Evolutionary conservation across 2,113 vertebrate species (phyloP), one percentile per base, ranked within the genome.

Genomic region (Neomonachus schauinslandi): DNA sequence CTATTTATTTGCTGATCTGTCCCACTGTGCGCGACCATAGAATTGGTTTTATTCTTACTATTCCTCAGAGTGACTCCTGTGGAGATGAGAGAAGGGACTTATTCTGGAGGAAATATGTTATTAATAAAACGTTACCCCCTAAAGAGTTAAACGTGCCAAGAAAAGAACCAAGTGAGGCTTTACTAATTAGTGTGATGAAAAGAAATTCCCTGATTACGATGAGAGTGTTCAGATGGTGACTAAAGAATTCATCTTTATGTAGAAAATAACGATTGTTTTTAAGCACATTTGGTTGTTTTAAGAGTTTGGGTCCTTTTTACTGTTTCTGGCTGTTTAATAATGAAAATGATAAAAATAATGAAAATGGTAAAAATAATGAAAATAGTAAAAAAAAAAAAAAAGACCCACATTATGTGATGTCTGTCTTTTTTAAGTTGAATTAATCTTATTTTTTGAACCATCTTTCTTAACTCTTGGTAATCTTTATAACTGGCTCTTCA

Each of bases 81-180:
- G 36, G 92, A 96, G 85, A 46, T 8, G 1, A 91, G 79, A 82
- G 89, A 71, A 89, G 67, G 88, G 59, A 92, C 49, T 79, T 61
- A 67, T 87, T 86, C 69, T 89, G 61, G 59, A 97, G 93, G 74
- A 98, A 97, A 94, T 84, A 91, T 28, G 55, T 96, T 91, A 94
- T 80, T 95, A 97, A 95, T 97, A 96, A 96, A 93, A 91, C 0
- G 13, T 74, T 81, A 79, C 42, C 63, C 49, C 55, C 79, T 55
- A 46, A 96, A 92, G 96, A 94, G 55, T 96, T 97, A 91, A 92
- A 51, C 61, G 26, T 94, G 74, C 69, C 26, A 63, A 94, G 81
- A 85, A 93, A 91, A 91, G 76, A 97, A 85, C 28, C 71, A 72
- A 93, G 19, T 39, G 90, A 94, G 79, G 65, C 59, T 93, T 95